A percentile compares a stretch with the other conserved stretches of the same genome.
phyloP scores from a whole-genome alignment of 2,113 vertebrate species.

The Eublepharis macularius region DNA sequence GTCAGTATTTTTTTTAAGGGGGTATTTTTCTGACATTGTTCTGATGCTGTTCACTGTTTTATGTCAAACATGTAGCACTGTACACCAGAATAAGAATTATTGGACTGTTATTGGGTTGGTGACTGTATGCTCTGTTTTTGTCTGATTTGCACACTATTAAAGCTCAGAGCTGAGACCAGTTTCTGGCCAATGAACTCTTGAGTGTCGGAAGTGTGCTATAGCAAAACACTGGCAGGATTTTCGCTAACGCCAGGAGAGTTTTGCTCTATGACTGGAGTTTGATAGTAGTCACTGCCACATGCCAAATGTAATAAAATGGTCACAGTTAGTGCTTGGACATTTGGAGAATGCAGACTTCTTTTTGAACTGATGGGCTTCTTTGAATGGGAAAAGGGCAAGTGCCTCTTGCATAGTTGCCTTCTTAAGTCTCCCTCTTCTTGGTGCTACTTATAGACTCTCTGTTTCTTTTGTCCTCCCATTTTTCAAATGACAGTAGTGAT shows the following conservation, averaged over 20 bases:
- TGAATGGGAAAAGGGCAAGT: background rate
- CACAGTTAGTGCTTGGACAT: background rate
- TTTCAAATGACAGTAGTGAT: background rate
- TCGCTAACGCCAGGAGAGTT: slow-evolving; percentile 79
- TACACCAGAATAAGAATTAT: fast-evolving
- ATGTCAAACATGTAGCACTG: background rate
- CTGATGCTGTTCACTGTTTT: background rate
- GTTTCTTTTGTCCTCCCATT: background rate
- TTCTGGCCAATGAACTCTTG: slow-evolving; percentile 50
- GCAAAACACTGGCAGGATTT: slow-evolving; percentile 65
- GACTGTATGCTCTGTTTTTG: fast-evolving
- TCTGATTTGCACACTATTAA: slow-evolving; percentile 72
- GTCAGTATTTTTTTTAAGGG: background rate
- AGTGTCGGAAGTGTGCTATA: slow-evolving; percentile 87
- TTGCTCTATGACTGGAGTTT: slow-evolving; percentile 76
- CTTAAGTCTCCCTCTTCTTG: too few species aligned
- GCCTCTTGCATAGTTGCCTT: background rate
- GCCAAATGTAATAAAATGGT: fast-evolving
- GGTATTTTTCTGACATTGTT: background rate
- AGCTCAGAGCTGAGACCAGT: slow-evolving; percentile 64
- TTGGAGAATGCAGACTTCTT: background rate
- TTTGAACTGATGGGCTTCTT: background rate
- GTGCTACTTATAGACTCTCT: too few species aligned
- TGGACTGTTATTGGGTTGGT: fast-evolving
- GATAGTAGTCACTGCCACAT: slow-evolving; percentile 76